Evolutionary conservation across 2,888 invertebrate species (phyloP).

Genomic region (Lomographa bimaculata): DNA sequence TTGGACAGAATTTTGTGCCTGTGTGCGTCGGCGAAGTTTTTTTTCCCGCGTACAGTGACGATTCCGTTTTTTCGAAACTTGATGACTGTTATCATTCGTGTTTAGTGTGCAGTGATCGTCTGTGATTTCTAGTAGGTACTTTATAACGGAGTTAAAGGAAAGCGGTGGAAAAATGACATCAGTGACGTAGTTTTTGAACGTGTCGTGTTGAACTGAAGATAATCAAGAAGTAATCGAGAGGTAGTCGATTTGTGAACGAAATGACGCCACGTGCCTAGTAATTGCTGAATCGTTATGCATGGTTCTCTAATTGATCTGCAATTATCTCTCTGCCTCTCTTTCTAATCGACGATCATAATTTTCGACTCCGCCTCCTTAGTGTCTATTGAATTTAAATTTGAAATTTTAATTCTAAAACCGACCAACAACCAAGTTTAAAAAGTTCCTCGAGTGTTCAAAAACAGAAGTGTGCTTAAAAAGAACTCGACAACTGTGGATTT

Average conservation of each 20-base stretch:
- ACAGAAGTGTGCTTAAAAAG: conserved; percentile 39
- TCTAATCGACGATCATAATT: conserved; percentile 65
- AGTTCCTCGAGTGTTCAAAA: conserved; percentile 35
- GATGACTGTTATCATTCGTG: conserved; percentile 78
- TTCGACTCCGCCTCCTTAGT: conserved; percentile 47
- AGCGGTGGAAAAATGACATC: conserved; percentile 71
- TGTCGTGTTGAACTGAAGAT: conserved; percentile 35
- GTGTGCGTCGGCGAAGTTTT: conserved; percentile 72
- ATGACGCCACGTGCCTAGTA: conserved; percentile 71
- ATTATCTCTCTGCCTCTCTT: conserved; percentile 70
- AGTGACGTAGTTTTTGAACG: conserved; percentile 60
- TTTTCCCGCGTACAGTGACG: conserved; percentile 66
- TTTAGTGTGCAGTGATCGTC: conserved; percentile 68
- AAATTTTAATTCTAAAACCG: conserved; percentile 27
- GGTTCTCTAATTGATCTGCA: conserved; percentile 65
- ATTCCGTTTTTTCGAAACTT: conserved; percentile 73
- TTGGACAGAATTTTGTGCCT: conserved; percentile 80
- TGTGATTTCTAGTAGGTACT: conserved; percentile 53
- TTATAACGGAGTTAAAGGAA: conserved; percentile 39
- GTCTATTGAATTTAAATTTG: conserved; percentile 36
- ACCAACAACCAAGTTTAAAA: conserved; percentile 28
- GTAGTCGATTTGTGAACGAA: conserved; percentile 34
- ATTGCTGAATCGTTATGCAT: conserved; percentile 64
- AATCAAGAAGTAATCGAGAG: conserved; percentile 21
- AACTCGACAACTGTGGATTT: conserved; percentile 48